phyloP scores from a whole-genome alignment of 2,797 vertebrate species.

The Lithobates pipiens region DNA sequence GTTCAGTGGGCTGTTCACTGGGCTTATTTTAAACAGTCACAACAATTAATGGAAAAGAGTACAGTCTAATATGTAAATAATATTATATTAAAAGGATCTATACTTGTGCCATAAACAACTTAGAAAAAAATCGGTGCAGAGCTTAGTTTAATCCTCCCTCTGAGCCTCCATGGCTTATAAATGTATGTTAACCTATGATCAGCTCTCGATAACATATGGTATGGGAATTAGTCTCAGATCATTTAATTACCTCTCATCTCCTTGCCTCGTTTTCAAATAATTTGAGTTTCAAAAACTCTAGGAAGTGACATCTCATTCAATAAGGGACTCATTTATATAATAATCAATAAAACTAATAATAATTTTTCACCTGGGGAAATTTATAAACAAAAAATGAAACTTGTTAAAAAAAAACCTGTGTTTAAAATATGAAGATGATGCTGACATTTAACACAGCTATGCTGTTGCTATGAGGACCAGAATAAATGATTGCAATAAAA shows the following conservation, averaged over 20 bases:
- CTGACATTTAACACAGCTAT: conserved; percentile 17
- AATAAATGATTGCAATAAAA: conserved; percentile 38
- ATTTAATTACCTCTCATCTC: conserved; percentile 9
- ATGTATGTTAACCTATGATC: conserved; percentile 13
- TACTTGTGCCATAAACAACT: too few species aligned
- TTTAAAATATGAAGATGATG: background rate
- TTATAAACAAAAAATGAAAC: conserved; percentile 19
- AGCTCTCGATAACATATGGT: conserved; percentile 8
- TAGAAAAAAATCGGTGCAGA: background rate
- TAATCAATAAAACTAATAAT: conserved; percentile 47
- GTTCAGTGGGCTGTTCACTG: too few species aligned
- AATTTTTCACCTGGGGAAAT: conserved; percentile 3
- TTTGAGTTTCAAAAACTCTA: background rate
- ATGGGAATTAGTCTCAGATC: background rate
- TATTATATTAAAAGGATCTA: too few species aligned
- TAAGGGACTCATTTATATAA: background rate
- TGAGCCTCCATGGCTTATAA: conserved; percentile 6
- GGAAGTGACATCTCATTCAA: conserved; percentile 6
- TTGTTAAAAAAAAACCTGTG: background rate
- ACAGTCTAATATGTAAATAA: too few species aligned
- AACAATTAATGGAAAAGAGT: too few species aligned
- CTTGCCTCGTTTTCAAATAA: background rate
- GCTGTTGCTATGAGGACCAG: background rate
- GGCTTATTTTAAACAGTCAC: too few species aligned
- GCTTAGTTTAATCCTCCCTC: background rate